Evolutionary conservation across 1,140 invertebrate species (phyloP).

Genomic region (Drosophila willistoni): DNA sequence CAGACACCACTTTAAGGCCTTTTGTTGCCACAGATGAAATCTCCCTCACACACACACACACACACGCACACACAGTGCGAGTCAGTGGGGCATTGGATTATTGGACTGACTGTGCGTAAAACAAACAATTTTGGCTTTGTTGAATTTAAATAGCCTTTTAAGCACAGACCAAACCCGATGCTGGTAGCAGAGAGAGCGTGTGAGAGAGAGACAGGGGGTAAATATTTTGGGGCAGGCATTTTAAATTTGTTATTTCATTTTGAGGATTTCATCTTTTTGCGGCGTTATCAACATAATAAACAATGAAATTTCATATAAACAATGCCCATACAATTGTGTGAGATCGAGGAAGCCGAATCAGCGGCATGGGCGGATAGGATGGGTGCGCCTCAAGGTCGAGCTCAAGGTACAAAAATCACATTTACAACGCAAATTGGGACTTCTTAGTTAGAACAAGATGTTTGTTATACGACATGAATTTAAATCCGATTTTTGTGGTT

Average conservation of each 20-base stretch:
- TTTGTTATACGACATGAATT: slow-evolving; percentile 16
- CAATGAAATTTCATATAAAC: slow-evolving; percentile 59
- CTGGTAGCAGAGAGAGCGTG: neutral
- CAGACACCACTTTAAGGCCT: slow-evolving; percentile 48
- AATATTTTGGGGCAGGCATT: slow-evolving; percentile 23
- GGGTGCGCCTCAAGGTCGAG: slow-evolving; percentile 17
- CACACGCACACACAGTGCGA: slow-evolving; percentile 9
- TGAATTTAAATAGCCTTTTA: slow-evolving; percentile 59
- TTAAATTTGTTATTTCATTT: slow-evolving; percentile 25
- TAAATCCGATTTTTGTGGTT: slow-evolving; percentile 10
- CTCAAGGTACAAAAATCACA: slow-evolving; percentile 21
- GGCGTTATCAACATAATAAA: slow-evolving; percentile 55
- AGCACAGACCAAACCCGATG: neutral
- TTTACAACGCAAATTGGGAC: slow-evolving; percentile 32
- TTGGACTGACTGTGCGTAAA: slow-evolving; percentile 48
- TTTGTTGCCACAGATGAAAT: slow-evolving; percentile 37
- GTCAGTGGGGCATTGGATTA: slow-evolving; percentile 62
- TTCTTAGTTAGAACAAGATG: neutral
- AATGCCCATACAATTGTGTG: slow-evolving; percentile 36
- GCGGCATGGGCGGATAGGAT: neutral
- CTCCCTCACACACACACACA: slow-evolving; percentile 19
- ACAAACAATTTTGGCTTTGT: slow-evolving; percentile 58
- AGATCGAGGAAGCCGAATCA: neutral
- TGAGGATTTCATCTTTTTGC: slow-evolving; percentile 12
- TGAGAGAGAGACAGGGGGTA: neutral